Evolutionary conservation across 92 coral and sea anemone genomes (phyloP).

Genomic region (Isaurus tuberculatus): DNA sequence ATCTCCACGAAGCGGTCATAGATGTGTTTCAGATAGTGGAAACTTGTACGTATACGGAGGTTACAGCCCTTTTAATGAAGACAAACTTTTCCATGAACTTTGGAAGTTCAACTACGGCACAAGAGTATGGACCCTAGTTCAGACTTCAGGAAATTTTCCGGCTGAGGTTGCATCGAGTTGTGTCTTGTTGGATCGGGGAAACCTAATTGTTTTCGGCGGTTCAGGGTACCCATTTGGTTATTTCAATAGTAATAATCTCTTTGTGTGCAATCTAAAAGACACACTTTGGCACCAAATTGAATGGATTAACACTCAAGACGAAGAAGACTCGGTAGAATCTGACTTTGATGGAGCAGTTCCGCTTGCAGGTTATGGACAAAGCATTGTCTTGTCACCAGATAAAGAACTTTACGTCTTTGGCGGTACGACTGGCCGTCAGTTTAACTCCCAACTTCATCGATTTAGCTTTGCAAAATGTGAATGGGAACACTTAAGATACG

Average conservation of each 20-base stretch:
- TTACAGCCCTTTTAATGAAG: conserved; percentile 72
- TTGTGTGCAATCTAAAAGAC: conserved; percentile 66
- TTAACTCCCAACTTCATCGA: conserved; percentile 74
- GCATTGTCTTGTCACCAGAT: conserved; percentile 85
- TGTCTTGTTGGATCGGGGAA: conserved; percentile 72
- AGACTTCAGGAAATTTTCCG: conserved; percentile 79
- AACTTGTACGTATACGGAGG: conserved; percentile 93
- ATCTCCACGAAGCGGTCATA: conserved; percentile 92
- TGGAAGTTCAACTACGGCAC: conserved; percentile 87
- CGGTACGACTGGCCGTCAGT: conserved; percentile 91
- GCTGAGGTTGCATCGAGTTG: conserved; percentile 90
- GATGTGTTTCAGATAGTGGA: conserved; percentile 89
- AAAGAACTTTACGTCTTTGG: conserved; percentile 90
- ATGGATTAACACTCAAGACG: conserved; percentile 43
- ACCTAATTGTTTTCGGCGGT: conserved; percentile 91
- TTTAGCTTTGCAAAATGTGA: conserved; percentile 64
- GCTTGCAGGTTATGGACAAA: conserved; percentile 92
- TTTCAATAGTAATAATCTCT: conserved; percentile 85
- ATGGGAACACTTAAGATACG: conserved; percentile 72
- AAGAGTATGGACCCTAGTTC: conserved; percentile 68
- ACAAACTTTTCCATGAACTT: conserved; percentile 78
- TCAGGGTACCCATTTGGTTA: conserved; percentile 97
- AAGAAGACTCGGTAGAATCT: conserved; percentile 34
- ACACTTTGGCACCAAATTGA: conserved; percentile 69
- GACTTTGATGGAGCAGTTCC: conserved; percentile 61